These are phyloP conservation scores for Heteropelma amictum DNA, from an alignment of 2,888 invertebrate genomes.

Conservation along the genomic window DNA sequence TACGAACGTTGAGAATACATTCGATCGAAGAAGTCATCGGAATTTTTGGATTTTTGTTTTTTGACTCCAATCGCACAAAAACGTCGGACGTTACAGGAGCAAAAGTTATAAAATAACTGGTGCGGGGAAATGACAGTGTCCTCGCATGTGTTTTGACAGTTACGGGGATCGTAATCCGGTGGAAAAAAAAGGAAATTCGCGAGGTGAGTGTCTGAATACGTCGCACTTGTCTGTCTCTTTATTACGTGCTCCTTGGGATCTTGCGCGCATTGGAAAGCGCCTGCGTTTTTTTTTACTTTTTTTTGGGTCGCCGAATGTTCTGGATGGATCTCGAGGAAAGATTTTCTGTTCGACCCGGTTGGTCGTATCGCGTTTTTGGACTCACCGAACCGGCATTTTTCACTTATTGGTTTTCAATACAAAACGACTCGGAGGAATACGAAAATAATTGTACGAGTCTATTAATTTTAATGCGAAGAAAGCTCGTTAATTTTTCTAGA, in stretches of 20 bases:
- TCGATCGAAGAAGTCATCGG: neutral
- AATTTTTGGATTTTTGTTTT: neutral
- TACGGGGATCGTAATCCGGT: conserved; percentile 50
- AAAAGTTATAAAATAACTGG: conserved; percentile 23
- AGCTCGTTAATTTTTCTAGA: too few species aligned
- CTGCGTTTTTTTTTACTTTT: too few species aligned
- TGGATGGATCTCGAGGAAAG: conserved; percentile 20
- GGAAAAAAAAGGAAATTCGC: conserved; percentile 27
- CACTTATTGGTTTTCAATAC: too few species aligned
- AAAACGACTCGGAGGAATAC: too few species aligned
- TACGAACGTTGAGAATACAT: neutral
- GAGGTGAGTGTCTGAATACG: conserved; percentile 54
- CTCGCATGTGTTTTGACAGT: conserved; percentile 71
- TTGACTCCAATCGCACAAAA: too few species aligned
- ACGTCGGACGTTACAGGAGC: conserved; percentile 6
- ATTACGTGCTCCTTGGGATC: too few species aligned
- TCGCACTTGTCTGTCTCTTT: neutral
- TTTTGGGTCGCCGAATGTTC: conserved; percentile 39
- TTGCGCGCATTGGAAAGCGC: neutral
- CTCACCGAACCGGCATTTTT: neutral
- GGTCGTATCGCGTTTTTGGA: neutral
- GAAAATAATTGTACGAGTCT: too few species aligned
- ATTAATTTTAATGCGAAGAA: too few species aligned
- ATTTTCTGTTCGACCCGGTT: conserved; percentile 1
- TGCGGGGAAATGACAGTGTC: conserved; percentile 69